phyloP scores from a whole-genome alignment of 2,797 vertebrate species.

The Xyrichtys novacula region DNA sequence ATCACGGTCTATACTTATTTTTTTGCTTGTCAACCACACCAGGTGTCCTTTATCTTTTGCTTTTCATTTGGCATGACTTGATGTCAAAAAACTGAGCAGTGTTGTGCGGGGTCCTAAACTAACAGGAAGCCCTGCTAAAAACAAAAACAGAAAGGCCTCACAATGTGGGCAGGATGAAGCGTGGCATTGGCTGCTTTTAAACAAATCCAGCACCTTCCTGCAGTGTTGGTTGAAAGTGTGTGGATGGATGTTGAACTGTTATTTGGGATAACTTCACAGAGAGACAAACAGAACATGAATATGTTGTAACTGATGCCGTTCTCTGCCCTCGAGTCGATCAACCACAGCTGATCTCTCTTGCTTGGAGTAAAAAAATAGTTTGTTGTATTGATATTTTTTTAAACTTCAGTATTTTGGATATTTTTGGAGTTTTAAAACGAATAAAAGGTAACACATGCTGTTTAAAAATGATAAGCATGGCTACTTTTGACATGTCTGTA shows the following conservation, averaged over 20 bases:
- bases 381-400: not conserved
- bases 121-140: not conserved
- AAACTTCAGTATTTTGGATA: not conserved
- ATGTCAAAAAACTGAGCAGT: not conserved
- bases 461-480: not conserved
- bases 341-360: not conserved
- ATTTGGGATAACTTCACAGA: not conserved
- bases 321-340: not conserved
- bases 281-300: too few species aligned
- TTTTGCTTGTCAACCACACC: too few species aligned
- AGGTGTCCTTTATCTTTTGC: not conserved
- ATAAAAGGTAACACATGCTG: not conserved
- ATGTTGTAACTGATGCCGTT: too few species aligned
- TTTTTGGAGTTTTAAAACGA: not conserved
- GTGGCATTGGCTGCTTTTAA: not conserved
- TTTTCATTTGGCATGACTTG: not conserved
- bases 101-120: not conserved
- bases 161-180: not conserved
- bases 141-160: not conserved
- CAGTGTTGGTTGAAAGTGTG: not conserved
- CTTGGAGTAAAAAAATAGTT: not conserved
- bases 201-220: not conserved
- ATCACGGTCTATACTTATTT: too few species aligned
- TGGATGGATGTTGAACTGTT: not conserved
- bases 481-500: constrained; percentile 12